phyloP scores from a whole-genome alignment of 2,888 invertebrate genomes.

The Amphipoea lucens region DNA sequence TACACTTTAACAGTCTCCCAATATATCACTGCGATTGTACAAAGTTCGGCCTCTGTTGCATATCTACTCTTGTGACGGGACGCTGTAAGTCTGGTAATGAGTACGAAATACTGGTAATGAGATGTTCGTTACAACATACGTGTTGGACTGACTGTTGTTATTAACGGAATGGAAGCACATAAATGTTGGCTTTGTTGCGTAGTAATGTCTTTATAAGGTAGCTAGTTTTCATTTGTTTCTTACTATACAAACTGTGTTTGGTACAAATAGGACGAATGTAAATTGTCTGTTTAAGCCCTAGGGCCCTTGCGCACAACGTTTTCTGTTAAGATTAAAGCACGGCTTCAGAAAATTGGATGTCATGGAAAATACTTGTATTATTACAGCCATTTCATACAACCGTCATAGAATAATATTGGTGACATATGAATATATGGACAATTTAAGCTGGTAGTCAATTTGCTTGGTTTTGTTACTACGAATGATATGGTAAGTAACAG shows the following conservation, averaged over 20 bases:
- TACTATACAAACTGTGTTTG: slow-evolving; percentile 3
- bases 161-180: slow-evolving; percentile 67
- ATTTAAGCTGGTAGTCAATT: background rate
- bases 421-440: background rate
- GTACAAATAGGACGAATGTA: background rate
- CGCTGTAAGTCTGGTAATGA: slow-evolving; percentile 76
- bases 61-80: slow-evolving; percentile 47
- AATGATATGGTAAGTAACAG: too few species aligned
- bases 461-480: too few species aligned
- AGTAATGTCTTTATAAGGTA: slow-evolving; percentile 50
- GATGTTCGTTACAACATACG: slow-evolving; percentile 83
- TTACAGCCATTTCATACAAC: background rate
- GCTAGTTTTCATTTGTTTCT: slow-evolving; percentile 42
- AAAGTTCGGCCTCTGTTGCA: slow-evolving; percentile 10
- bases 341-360: background rate
- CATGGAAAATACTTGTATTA: background rate
- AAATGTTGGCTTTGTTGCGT: slow-evolving; percentile 58
- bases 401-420: background rate
- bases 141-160: slow-evolving; percentile 76
- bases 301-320: background rate
- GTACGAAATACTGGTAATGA: slow-evolving; percentile 85
- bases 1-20: background rate
- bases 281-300: background rate
- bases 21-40: background rate
- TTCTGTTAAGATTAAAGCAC: background rate